A percentile compares a stretch with the other conserved stretches of the same genome.
Conservation (phyloP, 2,113 vertebrate genomes). For the Bufo bufo region DNA sequence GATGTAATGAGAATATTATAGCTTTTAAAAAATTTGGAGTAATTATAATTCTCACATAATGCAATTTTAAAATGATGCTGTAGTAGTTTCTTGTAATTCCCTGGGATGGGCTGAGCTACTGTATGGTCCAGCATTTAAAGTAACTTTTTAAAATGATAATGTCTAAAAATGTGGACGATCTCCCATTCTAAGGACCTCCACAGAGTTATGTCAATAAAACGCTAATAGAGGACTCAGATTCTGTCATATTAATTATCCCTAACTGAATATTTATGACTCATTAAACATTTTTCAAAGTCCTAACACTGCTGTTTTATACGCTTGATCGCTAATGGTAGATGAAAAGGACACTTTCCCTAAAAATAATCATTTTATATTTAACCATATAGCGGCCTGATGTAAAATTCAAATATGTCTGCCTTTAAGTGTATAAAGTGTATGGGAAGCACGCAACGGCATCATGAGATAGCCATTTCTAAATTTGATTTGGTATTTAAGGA, state of each 20-base stretch:
- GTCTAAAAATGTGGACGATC: constrained; percentile 36
- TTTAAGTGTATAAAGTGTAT: not conserved
- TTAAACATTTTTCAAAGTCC: constrained; percentile 53
- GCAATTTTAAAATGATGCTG: constrained; percentile 25
- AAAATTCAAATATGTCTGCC: not conserved
- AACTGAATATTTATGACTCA: constrained; percentile 56
- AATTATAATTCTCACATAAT: constrained; percentile 46
- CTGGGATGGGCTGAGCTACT: not conserved
- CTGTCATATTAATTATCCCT: constrained; percentile 53
- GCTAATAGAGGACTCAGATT: constrained; percentile 27
- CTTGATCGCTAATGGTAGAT: constrained; percentile 45
- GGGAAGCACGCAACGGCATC: not conserved
- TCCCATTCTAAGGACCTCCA: constrained; percentile 41
- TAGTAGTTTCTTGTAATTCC: constrained; percentile 22
- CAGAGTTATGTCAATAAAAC: constrained; percentile 50
- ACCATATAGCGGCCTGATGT: not conserved
- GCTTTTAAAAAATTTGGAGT: constrained; percentile 6
- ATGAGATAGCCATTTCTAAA: not conserved
- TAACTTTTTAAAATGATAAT: constrained; percentile 34
- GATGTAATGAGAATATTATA: constrained; percentile 44
- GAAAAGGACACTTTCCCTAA: constrained; percentile 25
- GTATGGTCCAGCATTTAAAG: constrained; percentile 26
- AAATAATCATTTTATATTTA: constrained; percentile 28
- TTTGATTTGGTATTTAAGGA: constrained; percentile 27
- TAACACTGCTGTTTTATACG: constrained; percentile 45